phyloP scores from a whole-genome alignment of 2,113 vertebrate species.

The Syrmaticus mikado region DNA sequence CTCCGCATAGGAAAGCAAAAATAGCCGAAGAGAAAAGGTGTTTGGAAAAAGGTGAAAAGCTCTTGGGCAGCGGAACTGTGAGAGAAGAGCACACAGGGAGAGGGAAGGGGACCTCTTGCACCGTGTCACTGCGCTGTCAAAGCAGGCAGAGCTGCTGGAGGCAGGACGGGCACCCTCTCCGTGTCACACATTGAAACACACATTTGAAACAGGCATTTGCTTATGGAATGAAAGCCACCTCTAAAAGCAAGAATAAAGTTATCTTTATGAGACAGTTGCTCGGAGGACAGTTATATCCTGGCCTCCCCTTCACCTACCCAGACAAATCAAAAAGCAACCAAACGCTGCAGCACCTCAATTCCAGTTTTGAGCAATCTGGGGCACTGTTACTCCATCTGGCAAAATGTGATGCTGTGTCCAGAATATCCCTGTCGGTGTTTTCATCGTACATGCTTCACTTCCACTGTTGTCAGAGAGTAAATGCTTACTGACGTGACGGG shows the following conservation, averaged over 20 bases:
- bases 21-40: background rate
- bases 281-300: background rate
- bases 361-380: constrained; percentile 19
- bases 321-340: constrained; percentile 22
- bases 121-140: background rate
- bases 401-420: constrained; percentile 12
- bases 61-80: background rate
- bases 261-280: background rate
- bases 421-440: constrained; percentile 14
- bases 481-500: background rate
- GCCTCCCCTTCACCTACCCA: background rate
- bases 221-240: background rate
- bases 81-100: background rate
- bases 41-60: background rate
- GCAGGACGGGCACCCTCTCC: background rate
- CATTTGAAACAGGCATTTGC: background rate
- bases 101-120: background rate
- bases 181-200: background rate
- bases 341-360: constrained; percentile 42
- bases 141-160: background rate
- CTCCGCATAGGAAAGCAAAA: background rate
- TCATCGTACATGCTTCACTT: background rate
- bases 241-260: background rate
- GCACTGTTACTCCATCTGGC: background rate
- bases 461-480: background rate